These are phyloP conservation scores for Laothoe populi DNA, from an alignment of 2,888 invertebrate genomes.

Conservation along the genomic window DNA sequence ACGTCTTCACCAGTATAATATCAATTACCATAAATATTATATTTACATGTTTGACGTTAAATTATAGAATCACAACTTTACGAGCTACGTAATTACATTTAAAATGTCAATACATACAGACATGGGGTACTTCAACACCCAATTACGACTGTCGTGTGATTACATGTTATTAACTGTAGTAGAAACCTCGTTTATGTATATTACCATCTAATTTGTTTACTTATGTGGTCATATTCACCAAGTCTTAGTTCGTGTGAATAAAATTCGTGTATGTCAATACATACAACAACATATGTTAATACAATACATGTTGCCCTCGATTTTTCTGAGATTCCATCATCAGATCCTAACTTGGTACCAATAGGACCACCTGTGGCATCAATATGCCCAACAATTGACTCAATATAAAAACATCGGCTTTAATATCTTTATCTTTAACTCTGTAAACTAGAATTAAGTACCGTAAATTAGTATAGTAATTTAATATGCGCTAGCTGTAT, in stretches of 20 bases:
- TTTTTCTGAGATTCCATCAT: no score
- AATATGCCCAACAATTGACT: no score
- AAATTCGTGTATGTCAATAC: background rate
- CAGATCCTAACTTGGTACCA: no score
- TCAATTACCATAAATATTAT: background rate
- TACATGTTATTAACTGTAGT: conserved; percentile 14
- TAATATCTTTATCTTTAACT: no score
- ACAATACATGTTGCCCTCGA: no score
- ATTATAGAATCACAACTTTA: conserved; percentile 9
- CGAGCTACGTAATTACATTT: background rate
- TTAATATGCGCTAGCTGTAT: no score
- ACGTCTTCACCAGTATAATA: background rate
- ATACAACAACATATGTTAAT: background rate
- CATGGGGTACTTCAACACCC: background rate
- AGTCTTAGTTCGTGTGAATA: background rate
- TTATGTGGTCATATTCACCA: background rate
- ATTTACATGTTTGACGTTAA: background rate
- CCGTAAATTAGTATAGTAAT: no score
- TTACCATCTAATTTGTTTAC: conserved; percentile 1
- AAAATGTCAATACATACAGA: conserved; percentile 13
- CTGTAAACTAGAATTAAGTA: no score
- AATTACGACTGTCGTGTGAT: conserved; percentile 15
- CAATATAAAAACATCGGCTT: no score
- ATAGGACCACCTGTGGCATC: no score
- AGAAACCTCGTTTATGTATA: conserved; percentile 3